A percentile compares a stretch with the other conserved stretches of the same genome.
Evolutionary conservation across 1,140 invertebrate species (phyloP).

Genomic region (Drosophila busckii): DNA sequence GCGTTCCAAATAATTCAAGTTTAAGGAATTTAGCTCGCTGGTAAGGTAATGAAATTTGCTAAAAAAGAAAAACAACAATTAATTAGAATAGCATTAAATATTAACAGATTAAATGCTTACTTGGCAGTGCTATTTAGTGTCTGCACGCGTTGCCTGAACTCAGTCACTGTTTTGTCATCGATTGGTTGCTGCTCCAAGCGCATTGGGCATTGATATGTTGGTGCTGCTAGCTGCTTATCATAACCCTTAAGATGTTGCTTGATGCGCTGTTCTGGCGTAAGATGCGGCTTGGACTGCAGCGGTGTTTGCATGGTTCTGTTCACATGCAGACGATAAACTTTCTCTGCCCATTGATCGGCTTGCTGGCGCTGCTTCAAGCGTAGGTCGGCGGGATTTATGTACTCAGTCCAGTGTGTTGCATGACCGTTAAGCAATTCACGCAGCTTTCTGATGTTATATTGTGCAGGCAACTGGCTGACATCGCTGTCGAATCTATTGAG

Average conservation of each 20-base stretch:
- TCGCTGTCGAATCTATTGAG: conserved; percentile 79
- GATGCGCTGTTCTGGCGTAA: conserved; percentile 81
- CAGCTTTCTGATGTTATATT: conserved; percentile 83
- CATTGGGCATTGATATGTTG: conserved; percentile 23
- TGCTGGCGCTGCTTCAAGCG: conserved; percentile 80
- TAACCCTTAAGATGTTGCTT: conserved; percentile 82
- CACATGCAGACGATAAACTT: conserved; percentile 37
- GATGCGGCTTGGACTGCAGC: conserved; percentile 42
- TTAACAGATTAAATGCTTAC: no score
- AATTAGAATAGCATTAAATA: no score
- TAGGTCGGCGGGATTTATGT: conserved; percentile 82
- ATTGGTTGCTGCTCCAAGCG: conserved; percentile 20
- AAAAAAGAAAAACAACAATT: conserved; percentile 4
- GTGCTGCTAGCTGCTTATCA: conserved; percentile 81
- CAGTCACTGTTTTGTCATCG: conserved; percentile 18
- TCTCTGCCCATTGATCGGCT: conserved; percentile 79
- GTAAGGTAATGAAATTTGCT: conserved; percentile 80
- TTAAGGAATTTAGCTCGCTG: conserved; percentile 84
- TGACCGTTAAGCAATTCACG: conserved; percentile 77
- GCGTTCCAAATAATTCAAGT: conserved; percentile 84
- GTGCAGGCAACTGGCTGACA: conserved; percentile 82
- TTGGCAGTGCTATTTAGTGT: conserved; percentile 55
- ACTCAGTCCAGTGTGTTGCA: conserved; percentile 84
- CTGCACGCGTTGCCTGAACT: conserved; percentile 41
- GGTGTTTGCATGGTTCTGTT: conserved; percentile 33